Base-by-base conservation (phyloP, 2,888 invertebrate genomes). In the Podotricha telesiphe region DNA sequence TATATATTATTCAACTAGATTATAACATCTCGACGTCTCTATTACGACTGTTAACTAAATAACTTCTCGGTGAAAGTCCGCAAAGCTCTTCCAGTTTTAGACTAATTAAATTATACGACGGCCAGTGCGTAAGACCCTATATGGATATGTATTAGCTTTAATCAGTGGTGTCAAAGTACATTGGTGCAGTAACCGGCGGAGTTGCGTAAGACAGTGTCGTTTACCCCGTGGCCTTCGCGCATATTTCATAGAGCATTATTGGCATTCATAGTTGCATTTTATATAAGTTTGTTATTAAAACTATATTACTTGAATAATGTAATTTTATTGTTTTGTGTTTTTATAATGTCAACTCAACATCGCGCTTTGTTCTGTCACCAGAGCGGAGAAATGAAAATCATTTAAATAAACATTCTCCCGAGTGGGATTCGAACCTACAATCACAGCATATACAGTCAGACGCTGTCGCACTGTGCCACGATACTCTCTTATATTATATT, bases 121-220 rank as follows among this genome's bases (percentile, higher is more conserved):
- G 19, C 68, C 65, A 68, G 17, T 50, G 20, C 63, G 51, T 63
- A 48, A 63, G 55, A 59, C 28, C 69, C 70, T 58, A 56, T 19
- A 45, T 13, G 40, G 28, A 37, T 48, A 51, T 28, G 51, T 62
- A 56, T 45, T 59, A 58, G 45, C 53, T 22, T n/a, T 17, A 48
- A 72, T 53, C 8, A 48, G 28, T 42, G 53, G 55, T 65, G 65
- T 70, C 72, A 70, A 72, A 51, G 50, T 68, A 72, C 58, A 70
- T 47, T 70, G 72, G 70, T 66, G 65, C 55, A 53, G 64, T 61
- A 42, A 58, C 69, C 53, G 59, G 64, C 59, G 78, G 74, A 68
- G 82, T 84, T 91, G 89, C 86, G 87, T 88, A 89, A 90, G 85
- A 80, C 79, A 78, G 84, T 87, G 91, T 91, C 91, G 79, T 91